A percentile compares a stretch with the other conserved stretches of the same genome.
phyloP scores from a whole-genome alignment of 1,140 invertebrate genomes.

The Conus ventricosus region DNA sequence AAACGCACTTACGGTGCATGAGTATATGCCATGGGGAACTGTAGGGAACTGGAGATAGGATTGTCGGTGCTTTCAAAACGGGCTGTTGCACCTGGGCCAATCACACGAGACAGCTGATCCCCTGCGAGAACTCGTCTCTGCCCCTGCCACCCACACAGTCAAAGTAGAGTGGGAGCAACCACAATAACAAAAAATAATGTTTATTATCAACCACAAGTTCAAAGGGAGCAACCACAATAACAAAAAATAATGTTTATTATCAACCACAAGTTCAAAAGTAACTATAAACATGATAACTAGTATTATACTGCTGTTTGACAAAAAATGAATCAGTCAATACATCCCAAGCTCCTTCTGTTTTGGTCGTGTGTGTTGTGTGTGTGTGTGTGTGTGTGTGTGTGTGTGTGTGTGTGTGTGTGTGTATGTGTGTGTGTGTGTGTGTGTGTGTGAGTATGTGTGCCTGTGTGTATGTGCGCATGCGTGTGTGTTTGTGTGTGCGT shows the following conservation, averaged over 20 bases:
- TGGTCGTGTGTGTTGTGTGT: neutral
- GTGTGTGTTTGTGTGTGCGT: no score
- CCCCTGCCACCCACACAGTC: neutral
- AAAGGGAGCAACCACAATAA: no score
- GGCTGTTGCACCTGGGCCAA: neutral
- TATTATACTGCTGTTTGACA: no score
- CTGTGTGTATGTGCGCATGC: neutral
- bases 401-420: neutral
- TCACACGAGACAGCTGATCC: neutral
- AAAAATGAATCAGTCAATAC: no score
- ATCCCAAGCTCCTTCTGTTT: neutral
- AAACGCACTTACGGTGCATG: neutral
- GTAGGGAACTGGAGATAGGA: neutral
- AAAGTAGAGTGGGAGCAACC: no score
- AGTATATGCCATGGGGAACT: neutral
- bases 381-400: neutral
- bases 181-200: no score
- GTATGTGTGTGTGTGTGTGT: neutral
- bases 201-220: no score
- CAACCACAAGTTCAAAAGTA: no score
- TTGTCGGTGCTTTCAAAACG: slow-evolving; percentile 6
- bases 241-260: no score
- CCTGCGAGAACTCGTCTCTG: neutral
- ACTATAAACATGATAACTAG: no score
- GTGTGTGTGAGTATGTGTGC: neutral